Evolutionary conservation across 2,797 vertebrate species (phyloP).

Genomic region (Labroides dimidiatus): DNA sequence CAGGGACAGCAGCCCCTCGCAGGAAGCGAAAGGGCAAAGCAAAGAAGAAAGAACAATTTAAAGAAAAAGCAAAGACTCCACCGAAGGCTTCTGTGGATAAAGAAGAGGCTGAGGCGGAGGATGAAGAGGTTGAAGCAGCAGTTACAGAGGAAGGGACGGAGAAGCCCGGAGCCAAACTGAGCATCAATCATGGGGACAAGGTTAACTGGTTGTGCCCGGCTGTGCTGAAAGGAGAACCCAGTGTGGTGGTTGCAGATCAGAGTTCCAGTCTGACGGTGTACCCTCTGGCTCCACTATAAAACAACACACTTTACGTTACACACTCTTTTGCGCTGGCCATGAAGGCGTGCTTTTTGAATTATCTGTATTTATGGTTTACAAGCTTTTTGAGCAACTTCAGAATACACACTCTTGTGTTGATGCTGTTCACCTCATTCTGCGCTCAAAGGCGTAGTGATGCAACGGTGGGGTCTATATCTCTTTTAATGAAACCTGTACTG

Average conservation of each 20-base stretch:
- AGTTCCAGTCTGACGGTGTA: constrained; percentile 87
- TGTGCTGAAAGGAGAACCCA: constrained; percentile 87
- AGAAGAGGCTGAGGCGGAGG: constrained; percentile 37
- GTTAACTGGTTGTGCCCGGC: constrained; percentile 93
- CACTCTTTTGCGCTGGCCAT: not conserved
- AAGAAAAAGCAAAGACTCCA: constrained; percentile 32
- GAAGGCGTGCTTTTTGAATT: not conserved
- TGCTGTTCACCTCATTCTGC: not conserved
- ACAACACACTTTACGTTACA: not conserved
- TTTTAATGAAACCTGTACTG: constrained; percentile 9
- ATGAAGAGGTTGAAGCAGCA: constrained; percentile 23
- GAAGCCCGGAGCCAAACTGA: constrained; percentile 83
- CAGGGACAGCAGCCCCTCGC: constrained; percentile 40
- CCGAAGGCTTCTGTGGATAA: constrained; percentile 27
- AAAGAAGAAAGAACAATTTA: constrained; percentile 64
- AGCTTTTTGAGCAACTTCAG: not conserved
- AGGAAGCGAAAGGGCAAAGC: constrained; percentile 71
- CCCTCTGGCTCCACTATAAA: constrained; percentile 75
- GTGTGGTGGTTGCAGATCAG: constrained; percentile 92
- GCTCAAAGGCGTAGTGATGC: no score
- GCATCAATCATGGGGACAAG: constrained; percentile 91
- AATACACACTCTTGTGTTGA: not conserved
- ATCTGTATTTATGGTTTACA: not conserved
- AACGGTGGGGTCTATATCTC: not conserved
- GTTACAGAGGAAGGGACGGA: constrained; percentile 13